Evolutionary conservation across 2,888 invertebrate species (phyloP).

Genomic region (Petrolisthes manimaculis): DNA sequence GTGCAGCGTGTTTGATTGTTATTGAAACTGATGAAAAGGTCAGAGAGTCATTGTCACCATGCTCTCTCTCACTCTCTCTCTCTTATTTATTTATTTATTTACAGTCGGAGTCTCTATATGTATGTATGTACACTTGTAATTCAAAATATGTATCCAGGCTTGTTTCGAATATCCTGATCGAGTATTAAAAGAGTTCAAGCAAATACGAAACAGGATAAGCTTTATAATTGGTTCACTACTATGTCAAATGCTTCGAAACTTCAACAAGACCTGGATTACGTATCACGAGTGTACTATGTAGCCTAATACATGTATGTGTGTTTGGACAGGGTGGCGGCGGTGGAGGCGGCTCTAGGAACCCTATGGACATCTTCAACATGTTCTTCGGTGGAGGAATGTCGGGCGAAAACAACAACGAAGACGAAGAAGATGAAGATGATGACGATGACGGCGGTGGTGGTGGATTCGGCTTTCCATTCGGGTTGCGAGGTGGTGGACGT

Average conservation of each 20-base stretch:
- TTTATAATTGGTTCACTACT: too few relatives aligned
- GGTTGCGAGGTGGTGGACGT: slow-evolving; percentile 15
- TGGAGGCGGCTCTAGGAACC: slow-evolving; percentile 47
- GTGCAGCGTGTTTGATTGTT: too few relatives aligned
- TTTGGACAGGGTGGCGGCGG: slow-evolving; percentile 42
- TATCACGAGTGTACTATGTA: too few relatives aligned
- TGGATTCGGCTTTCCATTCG: slow-evolving; percentile 9
- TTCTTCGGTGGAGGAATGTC: slow-evolving; percentile 54
- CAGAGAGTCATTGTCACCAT: too few relatives aligned
- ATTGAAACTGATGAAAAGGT: too few relatives aligned
- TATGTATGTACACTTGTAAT: too few relatives aligned
- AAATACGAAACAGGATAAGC: too few relatives aligned
- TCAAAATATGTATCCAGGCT: too few relatives aligned
- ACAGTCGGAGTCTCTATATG: neutral
- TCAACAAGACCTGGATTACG: too few relatives aligned
- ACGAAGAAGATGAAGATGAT: slow-evolving; percentile 54
- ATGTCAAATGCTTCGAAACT: too few relatives aligned
- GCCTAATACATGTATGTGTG: neutral
- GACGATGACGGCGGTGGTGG: slow-evolving; percentile 27
- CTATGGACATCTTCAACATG: slow-evolving; percentile 65
- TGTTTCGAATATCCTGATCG: too few relatives aligned
- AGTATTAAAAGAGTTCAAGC: too few relatives aligned
- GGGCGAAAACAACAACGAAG: slow-evolving; percentile 18
- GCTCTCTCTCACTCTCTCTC: neutral
- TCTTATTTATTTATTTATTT: neutral